phyloP scores from a whole-genome alignment of 2,888 invertebrate genomes.

The Pseudoips prasinana region DNA sequence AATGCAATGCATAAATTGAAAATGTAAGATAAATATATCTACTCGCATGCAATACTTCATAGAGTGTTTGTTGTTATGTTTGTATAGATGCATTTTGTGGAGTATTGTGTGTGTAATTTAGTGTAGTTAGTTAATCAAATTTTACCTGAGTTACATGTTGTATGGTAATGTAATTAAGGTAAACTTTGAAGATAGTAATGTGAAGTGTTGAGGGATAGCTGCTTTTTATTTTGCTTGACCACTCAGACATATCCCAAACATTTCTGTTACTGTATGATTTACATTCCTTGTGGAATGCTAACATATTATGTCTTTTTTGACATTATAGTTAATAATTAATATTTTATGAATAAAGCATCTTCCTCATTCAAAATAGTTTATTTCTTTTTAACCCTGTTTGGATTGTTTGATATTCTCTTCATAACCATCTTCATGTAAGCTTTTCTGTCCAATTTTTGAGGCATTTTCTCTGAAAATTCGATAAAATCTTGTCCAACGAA shows the following conservation, averaged over 20 bases:
- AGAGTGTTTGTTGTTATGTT: constrained; percentile 36
- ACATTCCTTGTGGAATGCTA: constrained; percentile 68
- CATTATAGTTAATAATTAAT: constrained; percentile 57
- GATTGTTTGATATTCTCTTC: constrained; percentile 65
- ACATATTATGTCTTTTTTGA: constrained; percentile 71
- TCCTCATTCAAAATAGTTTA: constrained; percentile 40
- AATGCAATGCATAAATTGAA: constrained; percentile 80
- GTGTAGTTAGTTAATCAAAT: constrained; percentile 49
- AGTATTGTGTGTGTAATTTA: constrained; percentile 50
- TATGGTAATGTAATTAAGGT: constrained; percentile 33
- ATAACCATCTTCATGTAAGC: constrained; percentile 64
- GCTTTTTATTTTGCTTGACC: constrained; percentile 28
- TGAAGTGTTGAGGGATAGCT: constrained; percentile 41
- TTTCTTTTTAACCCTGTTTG: constrained; percentile 58
- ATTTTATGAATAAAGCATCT: constrained; percentile 55
- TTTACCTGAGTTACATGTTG: constrained; percentile 37
- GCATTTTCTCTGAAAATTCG: constrained; percentile 43
- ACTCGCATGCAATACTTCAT: constrained; percentile 58
- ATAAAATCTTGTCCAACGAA: constrained; percentile 65
- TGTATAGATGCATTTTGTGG: constrained; percentile 38
- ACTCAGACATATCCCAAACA: constrained; percentile 31
- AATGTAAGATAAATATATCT: constrained; percentile 79
- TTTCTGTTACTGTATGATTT: constrained; percentile 44
- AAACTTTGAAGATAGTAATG: constrained; percentile 51
- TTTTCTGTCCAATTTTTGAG: constrained; percentile 35